Evolutionary conservation across 1,140 invertebrate genomes (phyloP), one percentile per base, ranked within the genome.

Genomic region (Leptonema lineaticorne): DNA sequence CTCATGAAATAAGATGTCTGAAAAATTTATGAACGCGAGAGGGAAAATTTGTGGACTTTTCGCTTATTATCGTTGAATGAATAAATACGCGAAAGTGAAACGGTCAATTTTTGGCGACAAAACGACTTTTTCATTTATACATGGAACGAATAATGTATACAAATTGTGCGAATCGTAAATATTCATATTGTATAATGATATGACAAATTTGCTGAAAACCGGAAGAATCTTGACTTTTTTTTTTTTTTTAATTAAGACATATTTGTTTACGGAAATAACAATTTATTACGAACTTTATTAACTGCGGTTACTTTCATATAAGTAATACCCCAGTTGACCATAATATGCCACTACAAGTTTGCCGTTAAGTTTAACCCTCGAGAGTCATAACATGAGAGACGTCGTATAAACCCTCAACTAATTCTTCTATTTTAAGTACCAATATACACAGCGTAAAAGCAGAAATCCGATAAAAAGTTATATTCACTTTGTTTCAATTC

Each of bases 1-100:
- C 62, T 64, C 62, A 26, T 64, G 50, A 64, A 50, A 64, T 64
- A 64, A 64, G 62, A 64, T 64, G 62, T 64, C 62, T 64, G 26
- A 64, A 64, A 64, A 64, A 64, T 50, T 48, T 64, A 64, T 64
- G 62, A 64, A 64, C 62, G 62, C 62, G 45, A 18, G 28, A 4
- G 50, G 26, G 24, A 50, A 62, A 53, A 64, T 50, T 50, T 64
- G 62, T 64, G 62, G 45, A 64, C 60, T 64, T 64, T 64, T 64
- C 62, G 62, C 62, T 64, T 64, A 64, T 64, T 64, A 64, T 45
- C 62, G 45, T 29, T 14, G 41, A 48, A 64, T 64, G 50, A 64
- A 64, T 64, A 64, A 46, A 24, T 50, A 64, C 50, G 45, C 26
- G 45, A 46, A 29, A 37, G 20, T 41, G 62, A 64, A 22, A 29